Base-by-base conservation (phyloP, 2,113 vertebrate genomes). In the Cephalopholis sonnerati region DNA sequence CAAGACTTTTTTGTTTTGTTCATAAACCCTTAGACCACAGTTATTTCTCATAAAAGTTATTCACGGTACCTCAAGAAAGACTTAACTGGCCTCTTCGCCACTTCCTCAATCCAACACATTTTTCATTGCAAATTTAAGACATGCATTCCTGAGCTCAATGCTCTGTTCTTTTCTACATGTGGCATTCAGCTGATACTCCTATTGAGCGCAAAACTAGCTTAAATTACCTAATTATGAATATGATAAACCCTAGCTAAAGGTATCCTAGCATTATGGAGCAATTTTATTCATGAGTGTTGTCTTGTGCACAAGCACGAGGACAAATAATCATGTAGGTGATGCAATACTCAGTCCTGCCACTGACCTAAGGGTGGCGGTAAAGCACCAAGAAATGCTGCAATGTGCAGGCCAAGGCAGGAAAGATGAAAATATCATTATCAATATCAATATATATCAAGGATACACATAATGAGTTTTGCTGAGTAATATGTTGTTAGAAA, bases 11-110 rank as follows among this genome's bases (percentile, higher is more conserved):
- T 41, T 44, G 16, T 74, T 13, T 65, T 29, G 29, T 70, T 54
- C 29, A 16, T 7, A 48, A 29, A 66, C 51, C 36, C 18, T 17
- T 5, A 1, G 15, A 81, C 63, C 74, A 78, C 41, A 78, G 10
- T 44, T n/a, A 69, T 71, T 44, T 68, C 44, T 65, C 29, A 44
- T 51, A 67, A 51, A 79, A 48, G 25, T 57, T 75, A 71, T 75
- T 79, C 17, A 53, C 18, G 48, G 8, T 8, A 5, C 17, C 18
- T 63, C 1, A 78, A 69, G 61, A 79, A 71, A 65, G 59, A 71
- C 8, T 63, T 55, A 63, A 44, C 59, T 36, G 32, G 18, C 54
- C 65, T 55, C 41, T 39, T 48, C 2, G 36, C 54, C 69, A 84
- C 78, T 59, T 74, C 67, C 78, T 71, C 48, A 16, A 41, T 79